Evolutionary conservation across 2,888 invertebrate genomes (phyloP), one percentile per base, ranked within the genome.

Genomic region (Pantelozetes paolii): DNA sequence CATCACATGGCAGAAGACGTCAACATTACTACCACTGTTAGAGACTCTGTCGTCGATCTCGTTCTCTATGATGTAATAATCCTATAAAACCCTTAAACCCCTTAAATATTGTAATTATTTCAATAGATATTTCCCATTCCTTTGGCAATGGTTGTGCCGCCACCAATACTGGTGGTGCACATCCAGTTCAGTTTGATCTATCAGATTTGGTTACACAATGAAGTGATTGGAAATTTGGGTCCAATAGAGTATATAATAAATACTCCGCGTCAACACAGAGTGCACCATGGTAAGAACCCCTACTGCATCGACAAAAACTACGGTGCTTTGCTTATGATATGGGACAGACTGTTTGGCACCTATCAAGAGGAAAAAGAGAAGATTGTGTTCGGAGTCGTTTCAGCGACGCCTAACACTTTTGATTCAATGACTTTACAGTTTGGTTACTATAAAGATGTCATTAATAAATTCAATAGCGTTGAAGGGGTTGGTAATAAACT

Each of bases 151-250:
- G 86, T 88, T 74, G 88, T 93, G 67, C 92, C 93, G 0, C 91
- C 92, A 0, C 87, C 90, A 0, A 89, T 82, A 20, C 89, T 91
- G 81, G 84, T 94, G 77, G 89, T 90, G 76, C 94, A 95, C 80
- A 88, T 90, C 78, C 92, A 94, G 82, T 90, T 95, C 83, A 94
- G 91, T 82, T 86, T 93, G 77, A 85, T 95, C 48, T 94, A 91
- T 84, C 94, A 95, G 86, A 91, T 94, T 82, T 94, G 94, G 92
- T 90, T 94, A 77, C 95, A 95, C 82, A 94, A 94, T 0, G 89
- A 92, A 80, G 86, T 91, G 0, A 87, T 94, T 78, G 87, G 87
- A 6, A 87, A 87, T 71, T 84, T 94, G 3, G 94, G 94, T 0
- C 92, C 92, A 0, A 82, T 95, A 71, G 94, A 95, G 81, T 89